phyloP scores from a whole-genome alignment of 2,888 invertebrate species.

The Lithophane semibrunnea region DNA sequence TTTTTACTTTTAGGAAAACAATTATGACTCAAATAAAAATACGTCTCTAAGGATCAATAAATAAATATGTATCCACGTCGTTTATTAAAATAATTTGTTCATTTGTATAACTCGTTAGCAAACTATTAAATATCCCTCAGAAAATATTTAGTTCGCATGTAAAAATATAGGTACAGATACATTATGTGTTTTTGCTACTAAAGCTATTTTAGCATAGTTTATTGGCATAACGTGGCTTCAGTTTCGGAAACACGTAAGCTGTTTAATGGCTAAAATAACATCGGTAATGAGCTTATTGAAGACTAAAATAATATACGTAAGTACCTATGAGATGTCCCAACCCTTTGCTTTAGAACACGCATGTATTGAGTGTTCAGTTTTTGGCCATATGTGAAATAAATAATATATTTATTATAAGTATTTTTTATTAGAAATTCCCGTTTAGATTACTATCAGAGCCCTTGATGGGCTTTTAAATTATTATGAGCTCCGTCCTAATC shows the following conservation, averaged over 20 bases:
- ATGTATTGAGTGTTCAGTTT: neutral
- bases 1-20: neutral
- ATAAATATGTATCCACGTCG: neutral
- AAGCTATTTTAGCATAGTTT: constrained; percentile 55
- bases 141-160: constrained; percentile 14
- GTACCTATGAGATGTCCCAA: neutral
- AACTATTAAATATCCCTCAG: constrained; percentile 11
- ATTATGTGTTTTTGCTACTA: constrained; percentile 43
- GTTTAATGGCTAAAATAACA: constrained; percentile 50
- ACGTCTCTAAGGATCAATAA: neutral
- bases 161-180: constrained; percentile 33
- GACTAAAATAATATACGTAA: constrained; percentile 30
- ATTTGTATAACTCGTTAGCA: constrained; percentile 1
- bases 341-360: neutral
- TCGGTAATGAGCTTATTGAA: constrained; percentile 46
- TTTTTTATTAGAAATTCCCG: neutral
- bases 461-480: neutral
- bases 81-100: neutral
- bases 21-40: neutral
- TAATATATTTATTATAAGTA: neutral
- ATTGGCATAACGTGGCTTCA: constrained; percentile 50
- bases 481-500: neutral
- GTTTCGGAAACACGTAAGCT: constrained; percentile 50
- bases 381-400: neutral
- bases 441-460: neutral